phyloP scores from a whole-genome alignment of 1,140 invertebrate species.

The Trachymyrmex septentrionalis region DNA sequence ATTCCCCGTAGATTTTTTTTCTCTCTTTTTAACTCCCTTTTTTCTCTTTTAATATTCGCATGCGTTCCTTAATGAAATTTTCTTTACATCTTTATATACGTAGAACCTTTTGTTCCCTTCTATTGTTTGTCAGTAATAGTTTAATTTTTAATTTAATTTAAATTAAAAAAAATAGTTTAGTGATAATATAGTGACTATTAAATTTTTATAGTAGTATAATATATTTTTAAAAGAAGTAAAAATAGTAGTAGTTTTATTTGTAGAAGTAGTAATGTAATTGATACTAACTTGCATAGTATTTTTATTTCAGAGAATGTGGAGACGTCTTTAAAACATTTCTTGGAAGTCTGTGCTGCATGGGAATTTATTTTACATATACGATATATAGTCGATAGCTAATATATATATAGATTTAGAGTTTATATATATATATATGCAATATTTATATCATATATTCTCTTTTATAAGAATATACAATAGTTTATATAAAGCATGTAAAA shows the following conservation, averaged over 20 bases:
- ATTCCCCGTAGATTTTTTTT: background rate
- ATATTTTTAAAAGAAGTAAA: background rate
- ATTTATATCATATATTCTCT: too few relatives aligned
- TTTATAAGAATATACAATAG: too few relatives aligned
- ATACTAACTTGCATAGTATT: too few relatives aligned
- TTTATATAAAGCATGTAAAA: too few relatives aligned
- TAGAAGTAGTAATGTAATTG: too few relatives aligned
- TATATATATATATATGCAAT: too few relatives aligned
- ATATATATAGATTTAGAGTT: too few relatives aligned
- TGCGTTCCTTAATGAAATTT: background rate
- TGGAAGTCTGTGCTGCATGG: too few relatives aligned
- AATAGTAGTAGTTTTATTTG: background rate
- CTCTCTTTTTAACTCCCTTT: constrained; percentile 10
- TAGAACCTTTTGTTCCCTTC: background rate
- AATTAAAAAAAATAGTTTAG: background rate
- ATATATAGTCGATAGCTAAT: too few relatives aligned
- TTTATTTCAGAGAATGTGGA: too few relatives aligned
- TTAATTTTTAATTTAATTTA: constrained; percentile 16
- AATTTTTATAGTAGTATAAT: background rate
- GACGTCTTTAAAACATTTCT: too few relatives aligned
- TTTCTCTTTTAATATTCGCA: background rate
- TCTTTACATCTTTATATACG: background rate
- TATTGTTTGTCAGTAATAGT: background rate
- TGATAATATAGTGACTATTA: background rate
- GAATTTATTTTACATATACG: too few relatives aligned